Conservation (phyloP, 2,113 vertebrate genomes). For the Brachyhypopomus gauderio region DNA sequence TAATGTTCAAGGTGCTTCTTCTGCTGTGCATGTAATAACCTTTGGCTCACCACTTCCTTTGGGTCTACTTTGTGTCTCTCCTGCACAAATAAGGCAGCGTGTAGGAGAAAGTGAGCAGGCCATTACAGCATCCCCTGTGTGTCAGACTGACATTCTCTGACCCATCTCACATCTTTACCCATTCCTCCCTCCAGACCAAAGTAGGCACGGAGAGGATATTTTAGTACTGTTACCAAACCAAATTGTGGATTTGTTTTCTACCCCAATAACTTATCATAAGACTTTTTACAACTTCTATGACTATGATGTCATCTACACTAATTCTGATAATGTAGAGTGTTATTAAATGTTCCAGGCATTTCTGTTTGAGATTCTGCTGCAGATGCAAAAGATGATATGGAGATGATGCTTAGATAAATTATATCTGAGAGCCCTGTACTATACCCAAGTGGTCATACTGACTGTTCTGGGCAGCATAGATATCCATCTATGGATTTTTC, state of each 20-base stretch:
- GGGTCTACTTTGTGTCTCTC: slow-evolving; percentile 28
- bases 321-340: no score
- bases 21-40: neutral
- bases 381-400: no score
- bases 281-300: no score
- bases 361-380: no score
- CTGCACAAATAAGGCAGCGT: slow-evolving; percentile 51
- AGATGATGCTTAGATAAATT: no score
- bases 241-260: neutral
- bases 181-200: slow-evolving; percentile 23
- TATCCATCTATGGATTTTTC: neutral
- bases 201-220: slow-evolving; percentile 11
- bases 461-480: no score
- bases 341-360: no score
- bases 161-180: slow-evolving; percentile 37
- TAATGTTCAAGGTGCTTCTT: neutral
- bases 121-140: slow-evolving; percentile 26
- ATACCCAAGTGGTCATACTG: no score
- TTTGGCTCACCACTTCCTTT: neutral
- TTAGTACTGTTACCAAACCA: slow-evolving; percentile 36
- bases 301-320: no score
- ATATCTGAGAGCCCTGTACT: no score
- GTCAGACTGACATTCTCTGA: slow-evolving; percentile 46
- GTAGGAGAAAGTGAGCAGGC: neutral
- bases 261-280: neutral